These are phyloP conservation scores for Echeneis naucrates DNA, from an alignment of 2,797 vertebrate species.

Conservation along the genomic window DNA sequence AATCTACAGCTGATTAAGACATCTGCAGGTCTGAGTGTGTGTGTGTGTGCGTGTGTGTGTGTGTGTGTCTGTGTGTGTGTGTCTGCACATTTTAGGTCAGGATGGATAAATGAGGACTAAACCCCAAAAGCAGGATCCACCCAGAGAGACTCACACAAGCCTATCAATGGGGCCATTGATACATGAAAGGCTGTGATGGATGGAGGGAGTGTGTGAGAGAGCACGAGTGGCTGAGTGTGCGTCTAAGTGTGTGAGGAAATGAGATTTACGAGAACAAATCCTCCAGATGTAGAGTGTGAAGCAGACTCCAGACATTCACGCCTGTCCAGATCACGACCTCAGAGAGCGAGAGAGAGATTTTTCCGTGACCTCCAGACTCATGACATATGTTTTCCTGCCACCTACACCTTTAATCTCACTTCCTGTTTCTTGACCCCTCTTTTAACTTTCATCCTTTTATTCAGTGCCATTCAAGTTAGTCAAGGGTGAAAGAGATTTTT, in stretches of 20 bases:
- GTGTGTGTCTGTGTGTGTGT: background rate
- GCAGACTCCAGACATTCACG: slow-evolving; percentile 51
- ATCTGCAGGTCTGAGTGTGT: background rate
- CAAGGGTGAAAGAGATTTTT: background rate
- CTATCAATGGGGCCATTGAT: slow-evolving; percentile 76
- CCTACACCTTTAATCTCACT: background rate
- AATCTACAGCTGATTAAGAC: background rate
- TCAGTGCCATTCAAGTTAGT: background rate
- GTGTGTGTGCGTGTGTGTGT: background rate
- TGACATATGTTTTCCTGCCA: slow-evolving; percentile 16
- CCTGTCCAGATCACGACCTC: slow-evolving; percentile 57
- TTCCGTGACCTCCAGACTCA: slow-evolving; percentile 37
- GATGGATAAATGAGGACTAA: slow-evolving; percentile 33
- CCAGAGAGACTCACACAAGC: slow-evolving; percentile 59
- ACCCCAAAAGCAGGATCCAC: slow-evolving; percentile 55
- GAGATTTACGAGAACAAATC: slow-evolving; percentile 69
- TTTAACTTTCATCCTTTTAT: background rate
- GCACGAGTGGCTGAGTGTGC: slow-evolving; percentile 42
- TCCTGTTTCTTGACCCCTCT: background rate
- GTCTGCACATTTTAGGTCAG: slow-evolving; percentile 34
- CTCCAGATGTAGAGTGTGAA: slow-evolving; percentile 56
- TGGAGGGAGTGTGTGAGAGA: slow-evolving; percentile 54
- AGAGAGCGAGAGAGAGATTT: slow-evolving; percentile 34
- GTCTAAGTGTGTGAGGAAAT: slow-evolving; percentile 42
- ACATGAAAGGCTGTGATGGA: slow-evolving; percentile 55